A percentile compares a stretch with the other conserved stretches of the same genome.
phyloP scores from a whole-genome alignment of 2,113 vertebrate genomes.

The Phycodurus eques region DNA sequence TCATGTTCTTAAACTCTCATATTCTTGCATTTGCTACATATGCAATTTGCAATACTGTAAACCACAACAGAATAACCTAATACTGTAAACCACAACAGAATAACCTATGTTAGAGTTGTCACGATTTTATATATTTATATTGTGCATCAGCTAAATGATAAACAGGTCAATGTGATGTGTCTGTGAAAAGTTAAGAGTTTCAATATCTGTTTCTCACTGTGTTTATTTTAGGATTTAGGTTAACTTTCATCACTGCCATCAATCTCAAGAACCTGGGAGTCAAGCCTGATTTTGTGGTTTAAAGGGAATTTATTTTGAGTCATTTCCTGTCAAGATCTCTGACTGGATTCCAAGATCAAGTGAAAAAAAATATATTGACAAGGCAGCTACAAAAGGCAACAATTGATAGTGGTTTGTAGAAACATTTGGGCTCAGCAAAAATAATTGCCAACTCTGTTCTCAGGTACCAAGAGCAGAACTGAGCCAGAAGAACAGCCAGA shows the following conservation, averaged over 20 bases:
- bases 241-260: not conserved
- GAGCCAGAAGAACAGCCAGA: not conserved
- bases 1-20: no score
- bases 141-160: no score
- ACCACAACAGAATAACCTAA: no score
- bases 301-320: not conserved
- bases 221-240: constrained; percentile 1
- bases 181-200: no score
- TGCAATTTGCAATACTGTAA: no score
- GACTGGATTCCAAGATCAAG: not conserved
- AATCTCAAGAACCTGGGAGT: not conserved
- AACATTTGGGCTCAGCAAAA: not conserved
- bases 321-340: not conserved
- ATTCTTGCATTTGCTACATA: no score
- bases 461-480: not conserved
- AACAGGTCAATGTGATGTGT: no score
- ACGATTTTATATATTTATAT: no score
- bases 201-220: not conserved
- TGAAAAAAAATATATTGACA: not conserved
- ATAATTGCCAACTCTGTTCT: not conserved
- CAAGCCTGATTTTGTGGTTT: not conserved
- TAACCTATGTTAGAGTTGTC: no score
- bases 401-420: not conserved
- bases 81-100: no score
- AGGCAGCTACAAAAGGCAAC: no score